Percentiles rank a stretch among this genome's conserved stretches.
Conservation (phyloP, 1,140 invertebrate genomes). For the Euborellia annulipes region DNA sequence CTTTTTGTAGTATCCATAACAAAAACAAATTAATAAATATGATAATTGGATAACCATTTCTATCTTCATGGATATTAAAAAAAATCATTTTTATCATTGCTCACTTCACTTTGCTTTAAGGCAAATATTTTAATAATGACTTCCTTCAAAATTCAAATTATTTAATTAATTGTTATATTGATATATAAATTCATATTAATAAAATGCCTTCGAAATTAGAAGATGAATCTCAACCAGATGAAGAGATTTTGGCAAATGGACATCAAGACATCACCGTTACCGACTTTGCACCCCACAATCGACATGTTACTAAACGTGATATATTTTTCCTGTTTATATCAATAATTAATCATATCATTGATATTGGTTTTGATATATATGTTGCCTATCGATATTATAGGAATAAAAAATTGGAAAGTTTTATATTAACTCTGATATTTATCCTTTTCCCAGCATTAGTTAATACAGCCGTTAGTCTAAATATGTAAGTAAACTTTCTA, state of each 20-base stretch:
- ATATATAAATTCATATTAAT: no score
- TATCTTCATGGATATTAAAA: no score
- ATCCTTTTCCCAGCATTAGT: slow-evolving; percentile 44
- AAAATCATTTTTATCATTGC: no score
- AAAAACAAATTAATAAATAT: no score
- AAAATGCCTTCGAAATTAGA: no score
- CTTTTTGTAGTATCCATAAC: no score
- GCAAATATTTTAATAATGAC: no score
- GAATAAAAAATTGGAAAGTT: slow-evolving; percentile 32
- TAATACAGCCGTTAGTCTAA: slow-evolving; percentile 42
- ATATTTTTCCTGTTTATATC: slow-evolving; percentile 31
- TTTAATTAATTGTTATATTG: no score
- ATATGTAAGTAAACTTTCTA: slow-evolving; percentile 46
- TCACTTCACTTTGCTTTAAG: no score
- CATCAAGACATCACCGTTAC: slow-evolving; percentile 20
- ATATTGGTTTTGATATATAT: slow-evolving; percentile 45
- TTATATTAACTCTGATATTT: slow-evolving; percentile 40
- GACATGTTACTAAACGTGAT: slow-evolving; percentile 27
- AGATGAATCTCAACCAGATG: no score
- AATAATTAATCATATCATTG: slow-evolving; percentile 42
- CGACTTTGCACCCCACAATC: slow-evolving; percentile 25
- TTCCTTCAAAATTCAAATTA: no score
- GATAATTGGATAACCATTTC: no score
- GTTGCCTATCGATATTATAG: slow-evolving; percentile 40
- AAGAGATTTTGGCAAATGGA: slow-evolving; percentile 8